phyloP scores from a whole-genome alignment of 2,113 vertebrate species.

The Peromyscus leucopus region DNA sequence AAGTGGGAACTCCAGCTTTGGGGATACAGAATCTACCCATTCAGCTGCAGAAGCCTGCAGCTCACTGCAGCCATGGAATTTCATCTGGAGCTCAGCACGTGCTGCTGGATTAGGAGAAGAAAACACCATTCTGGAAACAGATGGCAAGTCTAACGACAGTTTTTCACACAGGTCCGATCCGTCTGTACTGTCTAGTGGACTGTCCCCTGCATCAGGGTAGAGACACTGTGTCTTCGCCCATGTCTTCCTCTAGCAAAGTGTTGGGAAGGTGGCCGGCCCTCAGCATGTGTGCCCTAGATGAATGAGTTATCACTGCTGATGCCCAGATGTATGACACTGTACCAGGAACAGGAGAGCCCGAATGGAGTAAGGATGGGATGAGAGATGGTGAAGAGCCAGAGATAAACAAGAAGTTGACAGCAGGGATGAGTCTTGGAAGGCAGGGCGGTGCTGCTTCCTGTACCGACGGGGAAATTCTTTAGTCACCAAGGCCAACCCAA shows the following conservation, averaged over 20 bases:
- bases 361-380: background rate
- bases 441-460: background rate
- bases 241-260: background rate
- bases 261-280: background rate
- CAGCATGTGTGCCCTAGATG: background rate
- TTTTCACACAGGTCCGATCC: conserved; percentile 8
- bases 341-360: background rate
- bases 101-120: conserved; percentile 29
- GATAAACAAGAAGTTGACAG: background rate
- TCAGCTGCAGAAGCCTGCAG: background rate
- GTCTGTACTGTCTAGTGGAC: background rate
- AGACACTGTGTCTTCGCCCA: background rate
- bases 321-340: background rate
- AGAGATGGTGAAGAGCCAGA: background rate
- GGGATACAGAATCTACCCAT: background rate
- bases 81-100: conserved; percentile 67
- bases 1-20: background rate
- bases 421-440: background rate
- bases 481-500: conserved; percentile 46
- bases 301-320: background rate
- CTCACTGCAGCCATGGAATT: conserved; percentile 1
- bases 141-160: conserved; percentile 53
- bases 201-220: background rate
- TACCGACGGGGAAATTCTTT: conserved; percentile 18
- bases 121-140: conserved; percentile 13